These are phyloP conservation scores for Oxygymnocypris stewartii DNA, from an alignment of 2,113 vertebrate genomes.

Conservation along the genomic window DNA sequence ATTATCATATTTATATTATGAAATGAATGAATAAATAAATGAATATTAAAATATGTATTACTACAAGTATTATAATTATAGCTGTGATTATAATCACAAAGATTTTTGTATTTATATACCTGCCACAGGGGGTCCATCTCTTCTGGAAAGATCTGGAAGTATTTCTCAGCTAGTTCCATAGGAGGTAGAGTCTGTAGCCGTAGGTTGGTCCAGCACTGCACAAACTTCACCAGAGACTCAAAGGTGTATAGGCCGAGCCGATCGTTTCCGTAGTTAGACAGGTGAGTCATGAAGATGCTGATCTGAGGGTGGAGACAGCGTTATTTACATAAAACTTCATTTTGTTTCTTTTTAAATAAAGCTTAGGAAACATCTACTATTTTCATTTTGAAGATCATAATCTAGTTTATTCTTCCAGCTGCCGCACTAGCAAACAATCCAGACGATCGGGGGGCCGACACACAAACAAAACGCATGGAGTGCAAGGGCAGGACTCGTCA, in stretches of 20 bases:
- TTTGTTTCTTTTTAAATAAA: not conserved
- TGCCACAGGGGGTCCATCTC: conserved; percentile 96
- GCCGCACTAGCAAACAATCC: not conserved
- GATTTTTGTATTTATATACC: conserved; percentile 67
- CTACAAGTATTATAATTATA: no score
- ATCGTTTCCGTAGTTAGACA: conserved; percentile 97
- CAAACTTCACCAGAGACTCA: conserved; percentile 95
- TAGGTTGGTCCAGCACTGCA: conserved; percentile 97
- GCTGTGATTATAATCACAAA: no score
- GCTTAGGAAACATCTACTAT: not conserved
- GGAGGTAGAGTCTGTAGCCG: conserved; percentile 90
- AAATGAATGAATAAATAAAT: no score
- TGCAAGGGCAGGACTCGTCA: not conserved
- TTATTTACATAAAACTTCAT: not conserved
- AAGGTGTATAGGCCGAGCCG: conserved; percentile 96
- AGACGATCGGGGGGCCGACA: not conserved
- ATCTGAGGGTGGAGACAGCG: conserved; percentile 75
- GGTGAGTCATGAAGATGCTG: conserved; percentile 98
- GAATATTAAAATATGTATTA: no score
- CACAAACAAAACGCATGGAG: conserved; percentile 23
- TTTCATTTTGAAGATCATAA: not conserved
- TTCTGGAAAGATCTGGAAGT: conserved; percentile 95
- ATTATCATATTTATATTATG: no score
- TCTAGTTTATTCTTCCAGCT: conserved; percentile 28
- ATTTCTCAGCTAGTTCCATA: conserved; percentile 86